Conservation (phyloP, 2,113 vertebrate species). For the Podarcis cretensis region DNA sequence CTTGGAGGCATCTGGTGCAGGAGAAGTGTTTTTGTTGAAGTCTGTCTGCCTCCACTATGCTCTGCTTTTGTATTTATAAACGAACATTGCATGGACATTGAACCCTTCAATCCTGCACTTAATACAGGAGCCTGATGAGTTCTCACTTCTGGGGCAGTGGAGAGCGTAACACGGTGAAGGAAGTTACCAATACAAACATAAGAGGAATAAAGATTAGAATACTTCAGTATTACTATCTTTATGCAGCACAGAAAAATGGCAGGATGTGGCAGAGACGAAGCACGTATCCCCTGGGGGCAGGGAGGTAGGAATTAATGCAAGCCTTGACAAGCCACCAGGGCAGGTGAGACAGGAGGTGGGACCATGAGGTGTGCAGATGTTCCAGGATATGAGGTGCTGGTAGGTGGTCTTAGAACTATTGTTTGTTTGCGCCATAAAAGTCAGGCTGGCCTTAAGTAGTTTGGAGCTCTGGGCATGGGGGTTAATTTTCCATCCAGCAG, state of each 20-base stretch:
- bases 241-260: constrained; percentile 79
- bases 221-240: constrained; percentile 79
- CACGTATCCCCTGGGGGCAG: background rate
- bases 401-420: background rate
- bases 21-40: background rate
- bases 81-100: background rate
- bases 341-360: background rate
- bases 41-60: background rate
- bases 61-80: background rate
- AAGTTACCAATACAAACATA: constrained; percentile 79
- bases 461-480: background rate
- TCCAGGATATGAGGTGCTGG: background rate
- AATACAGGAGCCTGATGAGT: background rate
- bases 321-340: background rate
- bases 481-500: background rate
- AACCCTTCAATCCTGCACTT: background rate
- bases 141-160: background rate
- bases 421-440: background rate
- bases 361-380: background rate
- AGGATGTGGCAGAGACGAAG: background rate
- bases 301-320: background rate
- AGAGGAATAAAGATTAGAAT: constrained; percentile 86
- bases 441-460: background rate
- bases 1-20: background rate
- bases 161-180: background rate